phyloP scores from a whole-genome alignment of 2,113 vertebrate genomes.

The Pelvicachromis taeniatus region DNA sequence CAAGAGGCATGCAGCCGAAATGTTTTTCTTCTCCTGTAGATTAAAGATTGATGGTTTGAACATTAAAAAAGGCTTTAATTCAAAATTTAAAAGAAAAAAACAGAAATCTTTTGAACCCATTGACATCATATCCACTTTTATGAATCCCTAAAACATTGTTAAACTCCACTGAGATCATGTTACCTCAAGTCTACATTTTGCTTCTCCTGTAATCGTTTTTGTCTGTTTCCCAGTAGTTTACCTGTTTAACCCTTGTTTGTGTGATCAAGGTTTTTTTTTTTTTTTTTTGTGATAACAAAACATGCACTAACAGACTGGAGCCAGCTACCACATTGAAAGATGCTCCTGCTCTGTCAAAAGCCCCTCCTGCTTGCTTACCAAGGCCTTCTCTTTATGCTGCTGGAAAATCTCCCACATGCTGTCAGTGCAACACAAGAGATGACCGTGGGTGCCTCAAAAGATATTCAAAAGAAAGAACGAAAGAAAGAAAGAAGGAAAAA shows the following conservation, averaged over 20 bases:
- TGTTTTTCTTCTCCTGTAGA: neutral
- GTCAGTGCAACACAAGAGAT: slow-evolving; percentile 54
- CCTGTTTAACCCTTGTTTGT: neutral
- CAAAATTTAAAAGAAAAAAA: neutral
- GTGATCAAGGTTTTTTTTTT: slow-evolving; percentile 8
- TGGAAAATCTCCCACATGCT: slow-evolving; percentile 53
- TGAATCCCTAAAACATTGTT: neutral
- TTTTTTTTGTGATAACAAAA: neutral
- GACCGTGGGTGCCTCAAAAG: slow-evolving; percentile 46
- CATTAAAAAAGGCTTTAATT: neutral
- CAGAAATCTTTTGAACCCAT: neutral
- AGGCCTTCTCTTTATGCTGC: slow-evolving; percentile 56
- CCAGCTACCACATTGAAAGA: slow-evolving; percentile 11
- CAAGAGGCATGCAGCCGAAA: neutral
- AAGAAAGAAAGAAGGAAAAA: neutral
- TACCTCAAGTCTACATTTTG: neutral
- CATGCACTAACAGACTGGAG: neutral
- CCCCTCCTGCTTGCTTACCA: slow-evolving; percentile 34
- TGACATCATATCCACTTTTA: neutral
- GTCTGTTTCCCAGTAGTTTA: neutral
- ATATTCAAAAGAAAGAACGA: neutral
- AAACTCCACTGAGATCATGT: neutral
- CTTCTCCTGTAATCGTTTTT: neutral
- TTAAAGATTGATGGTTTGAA: neutral
- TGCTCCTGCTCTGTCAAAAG: slow-evolving; percentile 31